A percentile compares a stretch with the other conserved stretches of the same genome.
phyloP scores from a whole-genome alignment of 2,888 invertebrate species.

The Alviniconcha strummeri region DNA sequence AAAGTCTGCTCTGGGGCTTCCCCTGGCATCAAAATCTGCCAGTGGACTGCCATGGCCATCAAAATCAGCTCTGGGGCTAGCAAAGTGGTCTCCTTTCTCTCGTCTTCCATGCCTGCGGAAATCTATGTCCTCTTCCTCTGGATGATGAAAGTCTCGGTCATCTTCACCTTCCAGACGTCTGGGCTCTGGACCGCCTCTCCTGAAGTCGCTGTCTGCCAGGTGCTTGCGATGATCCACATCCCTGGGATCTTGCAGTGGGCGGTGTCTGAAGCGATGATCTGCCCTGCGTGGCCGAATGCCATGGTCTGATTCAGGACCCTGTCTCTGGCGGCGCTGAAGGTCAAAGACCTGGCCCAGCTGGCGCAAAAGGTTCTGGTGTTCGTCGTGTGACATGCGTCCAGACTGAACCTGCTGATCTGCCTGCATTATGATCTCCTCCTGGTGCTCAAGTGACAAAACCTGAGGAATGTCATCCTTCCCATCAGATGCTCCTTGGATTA shows the following conservation, averaged over 20 bases:
- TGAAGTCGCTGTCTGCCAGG: constrained; percentile 26
- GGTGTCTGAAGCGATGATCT: constrained; percentile 35
- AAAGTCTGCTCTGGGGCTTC: constrained; percentile 34
- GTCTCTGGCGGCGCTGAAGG: constrained; percentile 47
- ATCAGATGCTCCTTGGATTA: background rate
- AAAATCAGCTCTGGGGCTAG: constrained; percentile 28
- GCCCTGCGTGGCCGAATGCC: constrained; percentile 16
- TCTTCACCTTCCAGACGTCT: constrained; percentile 25
- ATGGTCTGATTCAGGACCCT: background rate
- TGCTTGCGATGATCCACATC: constrained; percentile 29
- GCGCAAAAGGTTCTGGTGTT: constrained; percentile 65
- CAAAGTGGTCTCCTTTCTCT: background rate
- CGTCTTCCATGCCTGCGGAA: constrained; percentile 24
- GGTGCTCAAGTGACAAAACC: constrained; percentile 42
- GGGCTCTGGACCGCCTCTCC: constrained; percentile 7
- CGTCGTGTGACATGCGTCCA: constrained; percentile 75
- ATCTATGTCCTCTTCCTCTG: constrained; percentile 35
- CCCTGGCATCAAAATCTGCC: constrained; percentile 22
- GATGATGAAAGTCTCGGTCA: constrained; percentile 27
- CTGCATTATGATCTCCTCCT: constrained; percentile 70
- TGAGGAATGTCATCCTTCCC: constrained; percentile 35
- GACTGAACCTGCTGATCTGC: constrained; percentile 87
- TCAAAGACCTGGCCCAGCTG: constrained; percentile 61
- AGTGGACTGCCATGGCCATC: constrained; percentile 14
- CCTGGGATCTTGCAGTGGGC: constrained; percentile 15